phyloP scores from a whole-genome alignment of 1,140 invertebrate genomes.

The Nylanderia fulva region DNA sequence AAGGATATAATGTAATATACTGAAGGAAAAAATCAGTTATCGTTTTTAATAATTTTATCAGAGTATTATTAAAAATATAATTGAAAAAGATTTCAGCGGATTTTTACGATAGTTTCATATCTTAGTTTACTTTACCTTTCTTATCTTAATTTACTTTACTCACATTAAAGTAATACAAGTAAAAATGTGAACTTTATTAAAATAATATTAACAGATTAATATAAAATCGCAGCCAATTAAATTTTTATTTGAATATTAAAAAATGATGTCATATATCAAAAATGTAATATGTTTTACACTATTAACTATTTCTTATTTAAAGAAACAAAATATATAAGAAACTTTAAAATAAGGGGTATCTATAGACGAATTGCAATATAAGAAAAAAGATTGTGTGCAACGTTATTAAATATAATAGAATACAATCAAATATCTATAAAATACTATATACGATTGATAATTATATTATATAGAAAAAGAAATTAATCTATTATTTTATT shows the following conservation, averaged over 20 bases:
- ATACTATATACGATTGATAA: background rate
- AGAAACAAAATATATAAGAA: background rate
- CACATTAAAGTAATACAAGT: background rate
- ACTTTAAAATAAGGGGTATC: background rate
- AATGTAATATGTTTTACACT: background rate
- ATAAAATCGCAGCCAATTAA: background rate
- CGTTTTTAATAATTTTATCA: background rate
- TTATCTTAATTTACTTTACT: background rate
- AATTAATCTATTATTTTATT: background rate
- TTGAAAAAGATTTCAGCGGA: background rate
- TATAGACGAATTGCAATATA: background rate
- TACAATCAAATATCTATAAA: conserved; percentile 22
- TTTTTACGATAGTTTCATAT: background rate
- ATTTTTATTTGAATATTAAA: background rate
- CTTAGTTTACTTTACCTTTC: background rate
- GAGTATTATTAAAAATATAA: background rate
- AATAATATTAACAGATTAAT: background rate
- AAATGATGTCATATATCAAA: background rate
- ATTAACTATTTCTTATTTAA: background rate
- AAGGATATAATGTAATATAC: background rate
- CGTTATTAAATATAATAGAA: background rate
- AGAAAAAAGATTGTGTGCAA: background rate
- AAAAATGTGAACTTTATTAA: background rate
- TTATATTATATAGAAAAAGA: background rate
- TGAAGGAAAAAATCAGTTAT: background rate